These are phyloP conservation scores for Cyprinella venusta DNA, from an alignment of 2,797 vertebrate species.

Conservation along the genomic window DNA sequence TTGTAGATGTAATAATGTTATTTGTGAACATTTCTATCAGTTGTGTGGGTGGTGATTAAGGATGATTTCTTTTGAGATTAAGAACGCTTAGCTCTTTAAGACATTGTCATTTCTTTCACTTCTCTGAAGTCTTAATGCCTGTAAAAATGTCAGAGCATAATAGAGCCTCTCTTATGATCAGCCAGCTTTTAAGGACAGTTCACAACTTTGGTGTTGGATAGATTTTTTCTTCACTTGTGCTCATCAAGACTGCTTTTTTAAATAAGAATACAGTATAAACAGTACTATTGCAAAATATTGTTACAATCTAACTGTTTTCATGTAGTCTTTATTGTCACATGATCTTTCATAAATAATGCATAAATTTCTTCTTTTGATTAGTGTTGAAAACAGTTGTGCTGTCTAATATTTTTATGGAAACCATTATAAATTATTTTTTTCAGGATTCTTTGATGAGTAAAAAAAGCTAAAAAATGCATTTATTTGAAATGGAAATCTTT, in stretches of 20 bases:
- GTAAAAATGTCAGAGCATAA: conserved; percentile 11
- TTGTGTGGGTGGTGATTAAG: background rate
- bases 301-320: background rate
- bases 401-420: too few relatives aligned
- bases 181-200: background rate
- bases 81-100: background rate
- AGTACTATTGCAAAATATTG: background rate
- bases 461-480: background rate
- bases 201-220: background rate
- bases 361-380: too few relatives aligned
- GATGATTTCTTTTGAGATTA: background rate
- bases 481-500: background rate
- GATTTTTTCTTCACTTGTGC: background rate
- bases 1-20: background rate
- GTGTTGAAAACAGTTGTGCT: too few relatives aligned
- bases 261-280: too few relatives aligned
- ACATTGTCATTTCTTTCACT: background rate
- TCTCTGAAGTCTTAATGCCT: conserved; percentile 3
- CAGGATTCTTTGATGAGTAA: too few relatives aligned
- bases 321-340: too few relatives aligned
- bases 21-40: background rate
- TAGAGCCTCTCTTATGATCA: background rate
- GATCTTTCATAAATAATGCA: too few relatives aligned
- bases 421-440: too few relatives aligned
- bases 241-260: background rate